Evolutionary conservation across 2,888 invertebrate genomes (phyloP).

Genomic region (Digitonthophagus gazella): DNA sequence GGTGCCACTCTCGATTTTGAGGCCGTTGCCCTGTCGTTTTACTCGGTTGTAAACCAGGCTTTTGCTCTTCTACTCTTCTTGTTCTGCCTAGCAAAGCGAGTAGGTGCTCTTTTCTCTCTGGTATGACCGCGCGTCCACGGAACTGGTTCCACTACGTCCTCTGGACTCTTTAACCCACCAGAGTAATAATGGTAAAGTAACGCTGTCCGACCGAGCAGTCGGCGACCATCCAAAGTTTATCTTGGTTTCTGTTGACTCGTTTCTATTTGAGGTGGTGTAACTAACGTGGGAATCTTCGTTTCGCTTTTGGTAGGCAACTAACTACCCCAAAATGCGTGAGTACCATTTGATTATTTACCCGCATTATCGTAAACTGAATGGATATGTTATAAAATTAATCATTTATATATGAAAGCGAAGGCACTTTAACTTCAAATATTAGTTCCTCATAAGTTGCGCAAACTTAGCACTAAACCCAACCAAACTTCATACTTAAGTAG

Average conservation of each 20-base stretch:
- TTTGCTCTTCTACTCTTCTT: slow-evolving; percentile 1
- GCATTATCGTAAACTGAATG: too few species aligned
- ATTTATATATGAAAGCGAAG: too few species aligned
- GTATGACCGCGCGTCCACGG: background rate
- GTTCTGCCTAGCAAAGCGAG: background rate
- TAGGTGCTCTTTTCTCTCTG: slow-evolving; percentile 4
- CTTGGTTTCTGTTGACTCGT: background rate
- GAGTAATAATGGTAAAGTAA: slow-evolving; percentile 3
- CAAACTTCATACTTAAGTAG: background rate
- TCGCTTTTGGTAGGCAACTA: background rate
- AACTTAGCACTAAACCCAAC: background rate
- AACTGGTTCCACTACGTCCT: slow-evolving; percentile 7
- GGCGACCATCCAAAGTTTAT: background rate
- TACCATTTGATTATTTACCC: background rate
- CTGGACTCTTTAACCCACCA: slow-evolving; percentile 1
- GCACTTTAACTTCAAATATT: background rate
- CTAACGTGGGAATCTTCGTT: background rate
- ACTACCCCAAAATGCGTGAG: slow-evolving; percentile 7
- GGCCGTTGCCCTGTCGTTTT: background rate
- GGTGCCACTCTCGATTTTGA: slow-evolving; percentile 9
- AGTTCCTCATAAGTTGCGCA: background rate
- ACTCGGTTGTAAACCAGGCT: slow-evolving; percentile 9
- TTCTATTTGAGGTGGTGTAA: background rate
- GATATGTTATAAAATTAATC: too few species aligned
- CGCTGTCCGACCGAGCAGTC: background rate